phyloP scores from a whole-genome alignment of 2,113 vertebrate species.

The Mirza zaza region DNA sequence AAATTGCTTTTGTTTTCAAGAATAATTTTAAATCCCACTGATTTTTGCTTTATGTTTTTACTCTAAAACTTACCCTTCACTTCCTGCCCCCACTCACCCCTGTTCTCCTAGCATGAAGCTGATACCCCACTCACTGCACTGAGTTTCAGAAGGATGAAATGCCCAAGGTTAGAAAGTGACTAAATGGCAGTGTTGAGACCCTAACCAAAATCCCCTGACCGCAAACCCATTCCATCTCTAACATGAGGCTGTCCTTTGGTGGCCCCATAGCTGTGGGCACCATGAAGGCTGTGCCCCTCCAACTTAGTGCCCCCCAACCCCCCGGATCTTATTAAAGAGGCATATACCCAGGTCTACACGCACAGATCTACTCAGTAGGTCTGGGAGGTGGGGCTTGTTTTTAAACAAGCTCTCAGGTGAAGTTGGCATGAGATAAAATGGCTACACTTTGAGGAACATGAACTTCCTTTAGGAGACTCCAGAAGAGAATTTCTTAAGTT shows the following conservation, averaged over 20 bases:
- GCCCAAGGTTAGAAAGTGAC: not conserved
- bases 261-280: rapidly evolving
- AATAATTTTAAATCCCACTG: not conserved
- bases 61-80: not conserved
- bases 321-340: not conserved
- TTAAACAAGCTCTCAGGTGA: not conserved
- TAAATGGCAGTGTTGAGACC: not conserved
- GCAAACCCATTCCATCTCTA: not conserved
- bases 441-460: not conserved
- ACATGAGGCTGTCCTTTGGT: not conserved
- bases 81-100: rapidly evolving
- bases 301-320: rapidly evolving
- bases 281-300: not conserved
- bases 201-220: not conserved
- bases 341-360: too few species aligned
- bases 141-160: not conserved
- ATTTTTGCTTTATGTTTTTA: not conserved
- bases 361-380: not conserved
- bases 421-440: not conserved
- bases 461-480: not conserved
- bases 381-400: not conserved
- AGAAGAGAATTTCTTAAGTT: not conserved
- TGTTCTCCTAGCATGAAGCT: not conserved
- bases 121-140: not conserved
- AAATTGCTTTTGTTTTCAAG: not conserved